Conservation (phyloP, 2,797 vertebrate genomes). For the Streptopelia turtur region DNA sequence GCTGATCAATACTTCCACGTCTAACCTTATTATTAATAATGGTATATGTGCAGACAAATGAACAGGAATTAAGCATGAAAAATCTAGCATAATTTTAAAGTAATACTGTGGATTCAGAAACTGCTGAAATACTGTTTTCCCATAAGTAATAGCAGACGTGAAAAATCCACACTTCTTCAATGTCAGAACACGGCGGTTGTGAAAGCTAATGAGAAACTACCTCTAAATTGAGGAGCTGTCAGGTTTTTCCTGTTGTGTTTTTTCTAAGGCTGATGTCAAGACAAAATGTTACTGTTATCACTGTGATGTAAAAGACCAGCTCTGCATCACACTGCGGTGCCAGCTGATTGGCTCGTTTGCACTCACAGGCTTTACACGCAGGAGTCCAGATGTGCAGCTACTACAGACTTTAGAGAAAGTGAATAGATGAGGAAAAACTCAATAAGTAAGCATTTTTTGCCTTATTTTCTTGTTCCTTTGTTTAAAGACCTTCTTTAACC, state of each 20-base stretch:
- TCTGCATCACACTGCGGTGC: accelerated
- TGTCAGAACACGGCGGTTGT: not conserved
- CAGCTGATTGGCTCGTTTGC: not conserved
- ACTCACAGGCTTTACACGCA: not conserved
- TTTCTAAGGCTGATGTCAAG: not conserved
- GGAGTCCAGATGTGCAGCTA: not conserved
- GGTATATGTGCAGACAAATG: not conserved
- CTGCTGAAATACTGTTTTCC: not conserved
- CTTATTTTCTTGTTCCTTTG: not conserved
- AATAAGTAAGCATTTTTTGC: not conserved
- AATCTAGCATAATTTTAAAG: not conserved
- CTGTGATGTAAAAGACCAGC: not conserved
- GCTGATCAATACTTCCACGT: not conserved
- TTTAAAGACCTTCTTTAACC: not conserved
- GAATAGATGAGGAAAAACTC: not conserved
- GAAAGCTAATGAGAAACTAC: not conserved
- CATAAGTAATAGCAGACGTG: not conserved
- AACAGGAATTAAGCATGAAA: not conserved
- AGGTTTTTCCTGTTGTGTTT: not conserved
- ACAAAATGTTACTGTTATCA: not conserved
- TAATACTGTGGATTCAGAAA: not conserved
- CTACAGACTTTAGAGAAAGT: not conserved
- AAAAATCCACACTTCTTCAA: not conserved
- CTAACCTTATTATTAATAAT: not conserved
- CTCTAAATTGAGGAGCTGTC: not conserved